Percentiles rank a stretch among this genome's conserved stretches.
Conservation (phyloP, 2,888 invertebrate species). For the Anorthoa munda region DNA sequence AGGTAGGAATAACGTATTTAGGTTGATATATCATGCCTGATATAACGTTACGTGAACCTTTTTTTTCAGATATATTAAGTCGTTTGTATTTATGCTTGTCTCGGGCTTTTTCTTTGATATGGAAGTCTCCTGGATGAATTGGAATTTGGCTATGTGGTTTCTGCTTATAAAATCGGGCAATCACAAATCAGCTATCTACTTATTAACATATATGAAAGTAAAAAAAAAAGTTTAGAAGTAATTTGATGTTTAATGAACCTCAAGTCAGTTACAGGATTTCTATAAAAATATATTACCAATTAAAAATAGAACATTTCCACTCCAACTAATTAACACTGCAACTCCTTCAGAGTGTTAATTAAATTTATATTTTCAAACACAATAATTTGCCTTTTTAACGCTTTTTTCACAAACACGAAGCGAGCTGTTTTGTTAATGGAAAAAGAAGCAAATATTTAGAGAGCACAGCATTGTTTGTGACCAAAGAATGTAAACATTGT, state of each 20-base stretch:
- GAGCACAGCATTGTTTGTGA: conserved; percentile 27
- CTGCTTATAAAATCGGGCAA: not conserved
- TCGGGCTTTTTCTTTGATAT: not conserved
- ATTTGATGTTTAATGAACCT: not conserved
- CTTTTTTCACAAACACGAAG: conserved; percentile 23
- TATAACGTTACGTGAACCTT: conserved; percentile 27
- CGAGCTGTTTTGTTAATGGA: conserved; percentile 18
- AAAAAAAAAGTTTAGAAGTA: not conserved
- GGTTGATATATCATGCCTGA: conserved; percentile 43
- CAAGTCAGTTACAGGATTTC: not conserved
- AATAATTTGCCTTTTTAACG: conserved; percentile 12
- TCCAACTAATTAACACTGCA: not conserved
- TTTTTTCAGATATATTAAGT: conserved; percentile 19
- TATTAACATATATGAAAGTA: not conserved
- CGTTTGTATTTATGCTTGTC: conserved; percentile 15
- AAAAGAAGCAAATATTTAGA: conserved; percentile 16
- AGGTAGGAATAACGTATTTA: conserved; percentile 36
- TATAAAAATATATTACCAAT: not conserved
- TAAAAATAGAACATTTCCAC: not conserved
- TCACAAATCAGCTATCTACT: not conserved
- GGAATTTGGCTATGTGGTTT: not conserved
- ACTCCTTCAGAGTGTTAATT: conserved; percentile 1
- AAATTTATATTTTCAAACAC: conserved; percentile 13
- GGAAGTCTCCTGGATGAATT: too few species aligned
- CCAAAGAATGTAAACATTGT: conserved; percentile 16